A percentile compares a stretch with the other conserved stretches of the same genome.
Conservation (phyloP, 2,888 invertebrate species). For the Andrena marginata region DNA sequence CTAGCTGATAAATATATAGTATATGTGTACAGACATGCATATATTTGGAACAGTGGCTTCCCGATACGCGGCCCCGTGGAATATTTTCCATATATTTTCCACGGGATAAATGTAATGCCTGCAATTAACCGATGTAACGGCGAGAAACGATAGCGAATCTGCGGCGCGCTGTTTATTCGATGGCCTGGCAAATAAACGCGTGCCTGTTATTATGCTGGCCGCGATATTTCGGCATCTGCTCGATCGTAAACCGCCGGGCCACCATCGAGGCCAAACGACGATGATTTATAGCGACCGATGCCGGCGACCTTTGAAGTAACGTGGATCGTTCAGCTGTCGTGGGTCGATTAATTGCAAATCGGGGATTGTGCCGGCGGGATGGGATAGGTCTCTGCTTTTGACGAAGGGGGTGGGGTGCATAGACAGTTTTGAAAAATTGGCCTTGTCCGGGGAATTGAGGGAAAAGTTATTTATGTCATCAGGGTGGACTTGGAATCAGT, state of each 20-base stretch:
- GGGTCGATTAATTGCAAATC: slow-evolving; percentile 54
- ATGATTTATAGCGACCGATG: slow-evolving; percentile 49
- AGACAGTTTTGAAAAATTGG: neutral
- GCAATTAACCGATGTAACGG: slow-evolving; percentile 43
- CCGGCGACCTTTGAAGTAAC: slow-evolving; percentile 48
- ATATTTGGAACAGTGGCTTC: slow-evolving; percentile 8
- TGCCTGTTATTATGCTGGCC: slow-evolving; percentile 46
- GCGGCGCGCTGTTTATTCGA: slow-evolving; percentile 51
- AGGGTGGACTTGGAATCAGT: too few species aligned
- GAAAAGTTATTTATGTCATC: too few species aligned
- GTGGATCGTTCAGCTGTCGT: slow-evolving; percentile 49
- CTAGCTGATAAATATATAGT: slow-evolving; percentile 1
- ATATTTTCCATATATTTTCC: slow-evolving; percentile 41
- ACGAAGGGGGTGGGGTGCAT: neutral
- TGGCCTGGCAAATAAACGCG: slow-evolving; percentile 47
- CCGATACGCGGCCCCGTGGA: neutral
- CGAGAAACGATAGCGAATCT: slow-evolving; percentile 47
- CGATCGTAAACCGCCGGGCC: slow-evolving; percentile 20
- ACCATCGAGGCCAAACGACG: neutral
- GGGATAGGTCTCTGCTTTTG: slow-evolving; percentile 13
- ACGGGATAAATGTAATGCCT: slow-evolving; percentile 54
- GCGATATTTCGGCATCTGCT: slow-evolving; percentile 48
- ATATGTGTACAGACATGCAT: too few species aligned
- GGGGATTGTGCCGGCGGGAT: neutral
- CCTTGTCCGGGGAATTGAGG: neutral